Conservation (phyloP, 2,888 invertebrate species). For the Dyspetes luteomarginatus region DNA sequence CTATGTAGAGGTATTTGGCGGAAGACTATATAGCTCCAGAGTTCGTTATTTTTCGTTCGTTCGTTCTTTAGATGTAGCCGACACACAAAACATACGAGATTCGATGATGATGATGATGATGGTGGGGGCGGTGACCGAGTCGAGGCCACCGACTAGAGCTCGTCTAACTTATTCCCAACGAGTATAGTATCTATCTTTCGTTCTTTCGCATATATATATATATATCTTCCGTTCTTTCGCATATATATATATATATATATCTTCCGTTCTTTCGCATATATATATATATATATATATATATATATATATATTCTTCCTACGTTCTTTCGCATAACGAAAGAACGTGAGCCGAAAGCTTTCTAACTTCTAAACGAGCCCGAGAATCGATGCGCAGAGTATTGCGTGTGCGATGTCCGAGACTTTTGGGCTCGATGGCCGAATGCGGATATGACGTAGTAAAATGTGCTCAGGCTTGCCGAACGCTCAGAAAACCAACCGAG, state of each 20-base stretch:
- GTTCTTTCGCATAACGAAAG: constrained; percentile 43
- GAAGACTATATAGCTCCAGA: neutral
- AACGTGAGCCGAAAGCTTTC: constrained; percentile 71
- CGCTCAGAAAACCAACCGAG: constrained; percentile 5
- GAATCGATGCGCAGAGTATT: constrained; percentile 16
- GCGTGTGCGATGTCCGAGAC: constrained; percentile 2
- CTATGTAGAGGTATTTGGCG: neutral
- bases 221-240: constrained; percentile 67
- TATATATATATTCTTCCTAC: constrained; percentile 43
- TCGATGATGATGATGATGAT: constrained; percentile 26
- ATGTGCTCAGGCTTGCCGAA: constrained; percentile 30
- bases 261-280: too few relatives aligned
- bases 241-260: constrained; percentile 44
- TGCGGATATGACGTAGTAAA: constrained; percentile 73
- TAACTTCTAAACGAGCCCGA: constrained; percentile 66
- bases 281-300: constrained; percentile 62
- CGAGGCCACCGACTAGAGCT: constrained; percentile 72
- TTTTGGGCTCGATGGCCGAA: constrained; percentile 66
- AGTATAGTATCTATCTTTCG: constrained; percentile 54
- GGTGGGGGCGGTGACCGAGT: constrained; percentile 75
- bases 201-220: constrained; percentile 42
- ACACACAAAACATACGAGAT: constrained; percentile 34
- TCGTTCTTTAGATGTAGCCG: constrained; percentile 14
- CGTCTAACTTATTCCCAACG: constrained; percentile 41
- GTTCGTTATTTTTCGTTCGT: constrained; percentile 33